Percentiles rank a stretch among this genome's conserved stretches.
These are phyloP conservation scores for Pyrochroa serraticornis DNA, from an alignment of 2,888 invertebrate species.

Conservation along the genomic window DNA sequence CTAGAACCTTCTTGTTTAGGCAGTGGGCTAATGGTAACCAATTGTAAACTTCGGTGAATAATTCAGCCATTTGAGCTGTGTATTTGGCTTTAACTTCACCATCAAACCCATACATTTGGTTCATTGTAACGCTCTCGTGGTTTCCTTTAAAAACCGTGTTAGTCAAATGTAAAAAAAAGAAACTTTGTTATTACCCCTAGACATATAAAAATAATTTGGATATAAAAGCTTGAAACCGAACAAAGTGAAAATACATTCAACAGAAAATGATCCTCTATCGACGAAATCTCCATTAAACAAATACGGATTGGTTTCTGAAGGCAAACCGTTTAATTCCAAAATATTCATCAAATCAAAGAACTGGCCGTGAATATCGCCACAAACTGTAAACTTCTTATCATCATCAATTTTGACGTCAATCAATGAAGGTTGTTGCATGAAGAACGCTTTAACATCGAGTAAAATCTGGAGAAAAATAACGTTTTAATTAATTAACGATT, in stretches of 20 bases:
- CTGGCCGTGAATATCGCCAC: conserved; percentile 99
- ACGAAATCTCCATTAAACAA: conserved; percentile 99
- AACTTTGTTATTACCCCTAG: conserved; percentile 73
- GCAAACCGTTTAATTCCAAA: conserved; percentile 95
- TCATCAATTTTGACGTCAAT: conserved; percentile 88
- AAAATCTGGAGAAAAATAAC: conserved; percentile 75
- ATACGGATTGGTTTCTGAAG: conserved; percentile 94
- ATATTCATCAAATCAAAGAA: conserved; percentile 98
- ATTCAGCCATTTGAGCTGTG: conserved; percentile 91
- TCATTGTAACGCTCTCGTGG: conserved; percentile 98
- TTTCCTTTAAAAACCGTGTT: conserved; percentile 72
- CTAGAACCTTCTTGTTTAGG: conserved; percentile 82
- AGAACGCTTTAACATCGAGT: conserved; percentile 84
- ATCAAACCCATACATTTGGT: conserved; percentile 99
- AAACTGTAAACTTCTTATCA: conserved; percentile 93
- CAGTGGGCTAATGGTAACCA: conserved; percentile 96
- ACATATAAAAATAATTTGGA: conserved; percentile 97
- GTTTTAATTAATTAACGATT: conserved; percentile 1
- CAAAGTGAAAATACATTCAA: conserved; percentile 97
- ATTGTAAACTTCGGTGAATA: conserved; percentile 99
- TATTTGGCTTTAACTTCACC: conserved; percentile 98
- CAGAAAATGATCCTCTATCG: conserved; percentile 98
- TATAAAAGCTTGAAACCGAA: conserved; percentile 96
- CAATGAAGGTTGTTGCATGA: conserved; percentile 84
- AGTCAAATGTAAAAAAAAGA: too few species aligned